Conservation (phyloP, 2,888 invertebrate genomes). For the Drosophila colorata region DNA sequence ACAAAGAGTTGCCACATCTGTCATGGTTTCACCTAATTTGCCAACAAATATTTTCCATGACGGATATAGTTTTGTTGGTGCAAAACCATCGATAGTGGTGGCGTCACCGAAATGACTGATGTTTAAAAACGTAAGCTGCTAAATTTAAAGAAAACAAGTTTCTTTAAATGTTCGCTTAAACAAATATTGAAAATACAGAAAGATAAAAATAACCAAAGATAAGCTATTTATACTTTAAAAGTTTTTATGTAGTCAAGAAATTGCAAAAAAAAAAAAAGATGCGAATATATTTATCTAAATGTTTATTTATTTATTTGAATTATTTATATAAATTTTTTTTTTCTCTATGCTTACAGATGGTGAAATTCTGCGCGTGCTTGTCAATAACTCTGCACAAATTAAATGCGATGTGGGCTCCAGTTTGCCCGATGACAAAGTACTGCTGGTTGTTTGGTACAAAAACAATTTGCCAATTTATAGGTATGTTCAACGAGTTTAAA, state of each 20-base stretch:
- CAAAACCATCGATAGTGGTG: too few species aligned
- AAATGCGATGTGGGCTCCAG: conserved; percentile 94
- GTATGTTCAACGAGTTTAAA: conserved; percentile 86
- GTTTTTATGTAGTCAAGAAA: too few species aligned
- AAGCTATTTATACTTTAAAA: too few species aligned
- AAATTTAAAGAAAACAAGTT: too few species aligned
- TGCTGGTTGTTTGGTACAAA: conserved; percentile 96
- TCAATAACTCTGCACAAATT: conserved; percentile 92
- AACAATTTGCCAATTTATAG: conserved; percentile 96
- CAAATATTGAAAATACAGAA: too few species aligned
- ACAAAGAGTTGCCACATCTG: conserved; percentile 41
- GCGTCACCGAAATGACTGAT: too few species aligned
- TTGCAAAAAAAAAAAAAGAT: too few species aligned
- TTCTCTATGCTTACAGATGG: conserved; percentile 82
- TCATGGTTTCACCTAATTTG: conserved; percentile 28
- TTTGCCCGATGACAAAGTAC: conserved; percentile 91
- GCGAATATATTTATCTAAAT: background rate
- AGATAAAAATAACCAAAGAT: too few species aligned
- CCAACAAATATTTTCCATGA: conserved; percentile 1
- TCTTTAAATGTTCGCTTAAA: too few species aligned
- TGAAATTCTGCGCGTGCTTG: conserved; percentile 86
- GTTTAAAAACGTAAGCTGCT: too few species aligned
- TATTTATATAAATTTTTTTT: background rate
- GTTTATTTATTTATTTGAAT: too few species aligned
- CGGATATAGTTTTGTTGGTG: background rate